phyloP scores from a whole-genome alignment of 2,113 vertebrate species.

The Neotragus moschatus region DNA sequence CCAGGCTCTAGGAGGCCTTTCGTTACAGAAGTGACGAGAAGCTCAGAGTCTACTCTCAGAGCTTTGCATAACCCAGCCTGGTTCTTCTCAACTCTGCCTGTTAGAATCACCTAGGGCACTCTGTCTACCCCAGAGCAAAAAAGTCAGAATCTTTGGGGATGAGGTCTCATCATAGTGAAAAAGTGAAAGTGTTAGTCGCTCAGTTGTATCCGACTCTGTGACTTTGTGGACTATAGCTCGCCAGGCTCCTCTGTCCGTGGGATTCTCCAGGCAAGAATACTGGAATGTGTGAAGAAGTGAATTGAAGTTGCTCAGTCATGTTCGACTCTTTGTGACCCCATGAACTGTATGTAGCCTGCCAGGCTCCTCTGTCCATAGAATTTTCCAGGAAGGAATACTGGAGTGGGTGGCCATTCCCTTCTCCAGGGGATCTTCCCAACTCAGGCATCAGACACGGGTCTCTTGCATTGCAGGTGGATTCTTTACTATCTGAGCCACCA shows the following conservation, averaged over 20 bases:
- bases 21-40: neutral
- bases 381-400: neutral
- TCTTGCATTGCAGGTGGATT: neutral
- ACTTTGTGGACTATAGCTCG: fast-evolving
- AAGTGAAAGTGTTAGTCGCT: neutral
- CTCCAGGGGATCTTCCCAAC: neutral
- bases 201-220: neutral
- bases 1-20: neutral
- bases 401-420: neutral
- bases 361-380: too few species aligned
- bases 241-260: neutral
- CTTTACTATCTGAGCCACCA: neutral
- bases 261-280: neutral
- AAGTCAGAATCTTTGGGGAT: neutral
- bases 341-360: neutral
- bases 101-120: neutral
- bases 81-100: neutral
- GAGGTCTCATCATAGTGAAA: neutral
- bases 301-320: neutral
- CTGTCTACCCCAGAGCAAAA: neutral
- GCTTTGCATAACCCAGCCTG: neutral
- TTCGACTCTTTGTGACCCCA: neutral
- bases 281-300: neutral
- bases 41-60: neutral
- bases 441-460: neutral